Percentiles rank a stretch among this genome's conserved stretches.
These are phyloP conservation scores for Tetramorium bicarinatum DNA, from an alignment of 2,888 invertebrate species.

Conservation along the genomic window DNA sequence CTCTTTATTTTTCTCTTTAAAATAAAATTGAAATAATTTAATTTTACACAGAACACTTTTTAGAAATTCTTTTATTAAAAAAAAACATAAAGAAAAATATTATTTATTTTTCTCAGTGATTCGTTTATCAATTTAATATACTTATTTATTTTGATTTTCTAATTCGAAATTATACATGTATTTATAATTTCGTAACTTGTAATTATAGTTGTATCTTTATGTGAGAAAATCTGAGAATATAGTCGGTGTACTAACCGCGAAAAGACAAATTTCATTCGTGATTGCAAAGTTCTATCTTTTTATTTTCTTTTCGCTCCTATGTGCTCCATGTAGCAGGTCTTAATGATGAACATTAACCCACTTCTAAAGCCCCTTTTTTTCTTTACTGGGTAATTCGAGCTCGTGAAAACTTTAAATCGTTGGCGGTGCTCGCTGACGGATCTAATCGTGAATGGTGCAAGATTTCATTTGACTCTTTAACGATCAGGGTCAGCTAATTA, in stretches of 20 bases:
- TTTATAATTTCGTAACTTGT: too few species aligned
- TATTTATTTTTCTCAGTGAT: not conserved
- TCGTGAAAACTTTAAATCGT: slow-evolving; percentile 56
- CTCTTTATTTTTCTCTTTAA: not conserved
- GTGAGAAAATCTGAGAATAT: not conserved
- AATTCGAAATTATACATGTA: not conserved
- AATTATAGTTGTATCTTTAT: not conserved
- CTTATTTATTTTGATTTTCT: not conserved
- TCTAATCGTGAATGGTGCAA: slow-evolving; percentile 53
- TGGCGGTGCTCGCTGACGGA: slow-evolving; percentile 44
- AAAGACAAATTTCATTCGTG: slow-evolving; percentile 29
- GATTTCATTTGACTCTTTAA: slow-evolving; percentile 54
- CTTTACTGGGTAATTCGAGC: slow-evolving; percentile 23
- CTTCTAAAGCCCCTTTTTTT: slow-evolving; percentile 45
- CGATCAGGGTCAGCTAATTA: slow-evolving; percentile 50
- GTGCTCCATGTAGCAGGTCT: slow-evolving; percentile 10
- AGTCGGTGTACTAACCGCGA: not conserved
- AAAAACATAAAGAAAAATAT: not conserved
- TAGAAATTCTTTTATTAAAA: not conserved
- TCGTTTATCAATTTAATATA: slow-evolving; percentile 7
- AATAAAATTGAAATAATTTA: not conserved
- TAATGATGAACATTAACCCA: slow-evolving; percentile 62
- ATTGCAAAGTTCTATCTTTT: slow-evolving; percentile 21
- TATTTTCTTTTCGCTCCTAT: slow-evolving; percentile 38
- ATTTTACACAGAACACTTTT: not conserved